A percentile compares a stretch with the other conserved stretches of the same genome.
These are phyloP conservation scores for Metallyticus violacea DNA, from an alignment of 2,888 invertebrate genomes.

Conservation along the genomic window DNA sequence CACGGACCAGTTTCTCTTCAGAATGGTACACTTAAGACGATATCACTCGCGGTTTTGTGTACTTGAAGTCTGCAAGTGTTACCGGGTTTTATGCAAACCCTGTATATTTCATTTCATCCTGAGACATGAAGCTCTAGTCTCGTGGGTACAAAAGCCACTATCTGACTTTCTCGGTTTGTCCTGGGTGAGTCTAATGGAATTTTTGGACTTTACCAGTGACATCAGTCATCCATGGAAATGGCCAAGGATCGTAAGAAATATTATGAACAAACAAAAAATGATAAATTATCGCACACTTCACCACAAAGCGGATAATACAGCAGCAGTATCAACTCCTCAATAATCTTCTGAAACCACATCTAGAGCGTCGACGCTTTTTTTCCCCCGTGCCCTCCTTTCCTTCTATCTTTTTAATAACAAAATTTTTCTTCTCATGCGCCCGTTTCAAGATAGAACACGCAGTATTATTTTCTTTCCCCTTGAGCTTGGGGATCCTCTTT, in stretches of 20 bases:
- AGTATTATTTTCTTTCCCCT: neutral
- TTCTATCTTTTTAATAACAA: conserved; percentile 15
- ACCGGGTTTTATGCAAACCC: too few relatives aligned
- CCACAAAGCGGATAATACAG: neutral
- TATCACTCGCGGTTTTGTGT: too few relatives aligned
- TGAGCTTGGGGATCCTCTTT: neutral
- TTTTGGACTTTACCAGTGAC: neutral
- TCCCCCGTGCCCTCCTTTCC: neutral
- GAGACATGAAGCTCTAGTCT: too few relatives aligned
- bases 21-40: too few relatives aligned
- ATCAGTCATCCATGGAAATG: neutral
- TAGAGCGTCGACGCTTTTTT: neutral
- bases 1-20: too few relatives aligned
- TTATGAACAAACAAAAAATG: neutral
- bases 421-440: conserved; percentile 12
- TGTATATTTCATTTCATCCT: too few relatives aligned
- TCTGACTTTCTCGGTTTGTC: neutral
- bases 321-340: neutral
- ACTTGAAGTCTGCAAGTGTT: too few relatives aligned
- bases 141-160: neutral
- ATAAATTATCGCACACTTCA: neutral
- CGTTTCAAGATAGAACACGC: conserved; percentile 20
- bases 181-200: neutral
- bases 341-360: neutral
- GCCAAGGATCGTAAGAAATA: neutral